phyloP scores from a whole-genome alignment of 1,140 invertebrate genomes.

The Diorhabda sublineata region DNA sequence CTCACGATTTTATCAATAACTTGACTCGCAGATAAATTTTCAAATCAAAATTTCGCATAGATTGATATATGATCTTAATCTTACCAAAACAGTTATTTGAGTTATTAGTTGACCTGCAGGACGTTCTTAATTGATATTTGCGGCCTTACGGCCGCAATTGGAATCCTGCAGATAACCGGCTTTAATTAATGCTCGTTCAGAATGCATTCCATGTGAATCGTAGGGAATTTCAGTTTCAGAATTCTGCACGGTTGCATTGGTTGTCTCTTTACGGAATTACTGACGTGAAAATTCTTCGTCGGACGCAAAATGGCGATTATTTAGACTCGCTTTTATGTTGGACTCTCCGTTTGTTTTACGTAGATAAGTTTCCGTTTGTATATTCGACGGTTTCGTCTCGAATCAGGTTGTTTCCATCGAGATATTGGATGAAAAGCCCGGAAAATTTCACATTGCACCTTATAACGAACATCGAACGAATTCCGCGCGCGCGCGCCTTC shows the following conservation, averaged over 20 bases:
- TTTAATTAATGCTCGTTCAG: conserved; percentile 46
- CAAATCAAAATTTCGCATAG: too few species aligned
- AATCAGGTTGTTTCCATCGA: not conserved
- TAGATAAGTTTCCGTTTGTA: conserved; percentile 6
- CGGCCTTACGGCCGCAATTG: conserved; percentile 45
- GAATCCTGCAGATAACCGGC: conserved; percentile 47
- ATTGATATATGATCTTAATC: too few species aligned
- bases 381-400: not conserved
- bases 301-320: not conserved
- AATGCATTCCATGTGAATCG: conserved; percentile 26
- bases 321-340: conserved; percentile 5
- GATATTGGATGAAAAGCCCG: too few species aligned
- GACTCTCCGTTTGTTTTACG: conserved; percentile 6
- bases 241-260: not conserved
- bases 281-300: conserved; percentile 22
- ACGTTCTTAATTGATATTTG: conserved; percentile 48
- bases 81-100: conserved; percentile 22
- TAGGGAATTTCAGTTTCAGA: conserved; percentile 7
- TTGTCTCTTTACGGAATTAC: conserved; percentile 18
- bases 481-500: too few species aligned
- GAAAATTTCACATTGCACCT: too few species aligned
- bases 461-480: too few species aligned
- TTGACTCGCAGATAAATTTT: too few species aligned
- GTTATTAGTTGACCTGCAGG: conserved; percentile 36
- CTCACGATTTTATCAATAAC: too few species aligned